Conservation (phyloP, 2,888 invertebrate genomes). For the Nephrocerus scutellatus region DNA sequence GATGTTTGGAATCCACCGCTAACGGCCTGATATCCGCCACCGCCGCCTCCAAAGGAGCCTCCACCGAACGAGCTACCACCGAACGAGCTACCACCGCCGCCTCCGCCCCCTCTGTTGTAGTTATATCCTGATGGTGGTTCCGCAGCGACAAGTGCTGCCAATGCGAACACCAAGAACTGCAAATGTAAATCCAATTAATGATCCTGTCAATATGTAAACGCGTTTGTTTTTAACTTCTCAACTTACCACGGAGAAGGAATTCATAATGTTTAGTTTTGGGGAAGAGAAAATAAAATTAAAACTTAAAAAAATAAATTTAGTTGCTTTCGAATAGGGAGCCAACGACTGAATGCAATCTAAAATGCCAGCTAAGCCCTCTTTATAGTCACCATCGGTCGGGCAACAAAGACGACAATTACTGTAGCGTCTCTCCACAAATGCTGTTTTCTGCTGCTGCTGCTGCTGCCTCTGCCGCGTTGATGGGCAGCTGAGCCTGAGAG, state of each 20-base stretch:
- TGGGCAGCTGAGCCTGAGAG: too few species aligned
- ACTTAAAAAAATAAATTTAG: slow-evolving; percentile 43
- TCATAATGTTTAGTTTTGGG: slow-evolving; percentile 47
- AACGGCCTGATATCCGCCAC: slow-evolving; percentile 69
- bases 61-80: slow-evolving; percentile 50
- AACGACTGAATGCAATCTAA: slow-evolving; percentile 48
- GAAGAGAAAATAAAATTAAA: slow-evolving; percentile 43
- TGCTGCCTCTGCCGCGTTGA: too few species aligned
- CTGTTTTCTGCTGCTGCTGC: too few species aligned
- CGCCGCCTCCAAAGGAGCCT: slow-evolving; percentile 53
- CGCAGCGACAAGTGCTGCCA: slow-evolving; percentile 67
- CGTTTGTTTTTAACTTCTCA: too few species aligned
- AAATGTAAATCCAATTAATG: slow-evolving; percentile 32
- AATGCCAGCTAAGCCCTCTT: slow-evolving; percentile 44
- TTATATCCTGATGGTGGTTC: slow-evolving; percentile 72
- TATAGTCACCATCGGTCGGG: slow-evolving; percentile 46
- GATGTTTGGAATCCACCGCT: slow-evolving; percentile 72
- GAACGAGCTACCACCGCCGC: slow-evolving; percentile 41
- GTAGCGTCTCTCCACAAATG: too few species aligned
- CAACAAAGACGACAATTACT: too few species aligned
- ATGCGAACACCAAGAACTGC: slow-evolving; percentile 76
- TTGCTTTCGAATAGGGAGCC: slow-evolving; percentile 48
- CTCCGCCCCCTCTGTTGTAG: slow-evolving; percentile 63
- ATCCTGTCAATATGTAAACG: neutral
- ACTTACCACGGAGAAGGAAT: slow-evolving; percentile 50